phyloP scores from a whole-genome alignment of 2,888 invertebrate genomes.

The Cheilosia scutellata region DNA sequence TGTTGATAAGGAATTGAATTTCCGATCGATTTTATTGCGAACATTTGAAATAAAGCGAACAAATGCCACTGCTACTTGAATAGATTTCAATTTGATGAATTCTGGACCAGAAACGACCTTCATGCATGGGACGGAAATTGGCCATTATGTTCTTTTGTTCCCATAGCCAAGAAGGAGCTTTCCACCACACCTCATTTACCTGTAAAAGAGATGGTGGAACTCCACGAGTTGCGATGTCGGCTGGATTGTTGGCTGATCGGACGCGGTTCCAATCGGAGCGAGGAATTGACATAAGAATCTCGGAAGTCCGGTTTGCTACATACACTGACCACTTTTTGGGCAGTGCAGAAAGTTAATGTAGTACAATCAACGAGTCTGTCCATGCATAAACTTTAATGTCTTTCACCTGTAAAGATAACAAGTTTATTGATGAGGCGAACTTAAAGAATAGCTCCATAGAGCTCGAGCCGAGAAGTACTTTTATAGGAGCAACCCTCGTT shows the following conservation, averaged over 20 bases:
- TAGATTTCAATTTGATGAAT: background rate
- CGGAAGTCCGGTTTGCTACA: conserved; percentile 63
- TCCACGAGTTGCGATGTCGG: conserved; percentile 55
- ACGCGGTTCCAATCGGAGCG: conserved; percentile 59
- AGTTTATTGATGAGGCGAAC: conserved; percentile 10
- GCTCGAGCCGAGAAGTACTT: conserved; percentile 28
- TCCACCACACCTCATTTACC: conserved; percentile 43
- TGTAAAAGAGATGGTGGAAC: conserved; percentile 26
- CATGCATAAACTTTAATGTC: background rate
- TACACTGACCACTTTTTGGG: conserved; percentile 23
- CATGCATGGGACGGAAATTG: background rate
- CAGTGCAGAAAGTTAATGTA: conserved; percentile 3
- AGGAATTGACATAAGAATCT: conserved; percentile 46
- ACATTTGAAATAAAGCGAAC: background rate
- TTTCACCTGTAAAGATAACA: background rate
- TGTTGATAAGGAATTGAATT: background rate
- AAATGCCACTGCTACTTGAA: background rate
- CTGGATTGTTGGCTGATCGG: conserved; percentile 42
- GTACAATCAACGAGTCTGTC: background rate
- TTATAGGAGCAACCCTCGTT: conserved; percentile 38
- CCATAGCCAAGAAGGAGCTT: conserved; percentile 23
- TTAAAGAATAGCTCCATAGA: conserved; percentile 10
- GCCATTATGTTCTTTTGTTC: conserved; percentile 19
- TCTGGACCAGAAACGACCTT: conserved; percentile 5
- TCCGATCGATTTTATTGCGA: background rate